Evolutionary conservation across 2,888 invertebrate species (phyloP).

Genomic region (Phymatocera aterrima): DNA sequence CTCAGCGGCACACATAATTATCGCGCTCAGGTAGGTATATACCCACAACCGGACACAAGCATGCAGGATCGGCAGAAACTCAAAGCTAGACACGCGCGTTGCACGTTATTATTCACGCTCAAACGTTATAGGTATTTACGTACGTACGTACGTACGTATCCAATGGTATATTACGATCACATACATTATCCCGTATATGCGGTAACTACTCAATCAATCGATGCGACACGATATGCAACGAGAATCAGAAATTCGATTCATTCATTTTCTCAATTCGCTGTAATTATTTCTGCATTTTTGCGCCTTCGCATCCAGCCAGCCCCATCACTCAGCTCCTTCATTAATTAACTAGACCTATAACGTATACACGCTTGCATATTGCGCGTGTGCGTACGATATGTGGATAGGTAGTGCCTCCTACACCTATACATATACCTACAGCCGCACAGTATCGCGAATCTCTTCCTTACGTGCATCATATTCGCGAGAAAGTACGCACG

Average conservation of each 20-base stretch:
- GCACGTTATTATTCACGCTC: too few relatives aligned
- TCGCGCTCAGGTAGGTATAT: too few relatives aligned
- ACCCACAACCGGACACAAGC: too few relatives aligned
- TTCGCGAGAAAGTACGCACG: slow-evolving; percentile 5
- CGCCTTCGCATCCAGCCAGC: neutral
- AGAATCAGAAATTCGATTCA: neutral
- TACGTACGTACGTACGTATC: neutral
- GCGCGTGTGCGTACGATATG: neutral
- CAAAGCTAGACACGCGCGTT: too few relatives aligned
- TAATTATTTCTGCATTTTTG: too few relatives aligned
- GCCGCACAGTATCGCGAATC: neutral
- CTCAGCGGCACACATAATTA: neutral
- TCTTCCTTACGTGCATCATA: neutral
- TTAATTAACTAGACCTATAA: too few relatives aligned
- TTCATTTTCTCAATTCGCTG: neutral
- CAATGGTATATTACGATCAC: neutral
- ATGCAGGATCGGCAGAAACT: too few relatives aligned
- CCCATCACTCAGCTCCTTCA: neutral
- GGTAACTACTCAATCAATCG: slow-evolving; percentile 4
- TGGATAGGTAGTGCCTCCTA: too few relatives aligned
- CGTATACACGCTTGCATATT: too few relatives aligned
- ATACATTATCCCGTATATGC: neutral
- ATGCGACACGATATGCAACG: neutral
- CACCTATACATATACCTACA: neutral
- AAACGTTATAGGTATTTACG: neutral